phyloP scores from a whole-genome alignment of 2,888 invertebrate species.

The Galerucella pusilla region DNA sequence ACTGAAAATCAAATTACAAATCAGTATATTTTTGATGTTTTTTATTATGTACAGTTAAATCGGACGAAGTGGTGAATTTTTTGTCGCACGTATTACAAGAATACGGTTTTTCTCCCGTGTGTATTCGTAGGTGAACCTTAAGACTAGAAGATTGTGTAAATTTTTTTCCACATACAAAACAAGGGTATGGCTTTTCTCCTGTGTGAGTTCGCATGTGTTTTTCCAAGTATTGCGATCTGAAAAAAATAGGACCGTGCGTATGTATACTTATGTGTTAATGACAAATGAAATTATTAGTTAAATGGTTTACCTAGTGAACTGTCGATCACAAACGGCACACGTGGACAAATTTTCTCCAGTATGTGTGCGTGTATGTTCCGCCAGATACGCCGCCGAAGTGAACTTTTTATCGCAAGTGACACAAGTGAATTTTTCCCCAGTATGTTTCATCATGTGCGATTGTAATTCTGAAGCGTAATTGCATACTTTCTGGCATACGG shows the following conservation, averaged over 20 bases:
- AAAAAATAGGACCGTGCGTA: conserved; percentile 51
- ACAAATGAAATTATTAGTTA: not conserved
- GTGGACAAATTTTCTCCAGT: conserved; percentile 64
- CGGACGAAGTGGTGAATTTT: conserved; percentile 61
- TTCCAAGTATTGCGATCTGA: conserved; percentile 68
- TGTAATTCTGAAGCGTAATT: conserved; percentile 60
- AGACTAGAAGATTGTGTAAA: conserved; percentile 62
- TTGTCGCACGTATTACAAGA: conserved; percentile 59
- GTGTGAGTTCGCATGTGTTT: conserved; percentile 67
- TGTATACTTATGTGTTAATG: not conserved
- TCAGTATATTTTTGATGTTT: conserved; percentile 61
- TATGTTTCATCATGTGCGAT: conserved; percentile 61
- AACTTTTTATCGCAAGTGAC: conserved; percentile 61
- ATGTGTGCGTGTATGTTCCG: conserved; percentile 58
- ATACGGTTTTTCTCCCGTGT: conserved; percentile 62
- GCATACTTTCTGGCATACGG: conserved; percentile 61
- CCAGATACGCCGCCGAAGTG: conserved; percentile 59
- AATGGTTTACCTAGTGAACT: conserved; percentile 65
- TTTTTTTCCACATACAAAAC: conserved; percentile 60
- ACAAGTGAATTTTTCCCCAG: conserved; percentile 60
- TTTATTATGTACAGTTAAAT: conserved; percentile 59
- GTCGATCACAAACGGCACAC: conserved; percentile 63
- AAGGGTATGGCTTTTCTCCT: conserved; percentile 63
- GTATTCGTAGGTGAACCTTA: conserved; percentile 60
- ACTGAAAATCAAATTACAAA: conserved; percentile 49